Conservation (phyloP, 2,113 vertebrate genomes). For the Coregonus clupeaformis region DNA sequence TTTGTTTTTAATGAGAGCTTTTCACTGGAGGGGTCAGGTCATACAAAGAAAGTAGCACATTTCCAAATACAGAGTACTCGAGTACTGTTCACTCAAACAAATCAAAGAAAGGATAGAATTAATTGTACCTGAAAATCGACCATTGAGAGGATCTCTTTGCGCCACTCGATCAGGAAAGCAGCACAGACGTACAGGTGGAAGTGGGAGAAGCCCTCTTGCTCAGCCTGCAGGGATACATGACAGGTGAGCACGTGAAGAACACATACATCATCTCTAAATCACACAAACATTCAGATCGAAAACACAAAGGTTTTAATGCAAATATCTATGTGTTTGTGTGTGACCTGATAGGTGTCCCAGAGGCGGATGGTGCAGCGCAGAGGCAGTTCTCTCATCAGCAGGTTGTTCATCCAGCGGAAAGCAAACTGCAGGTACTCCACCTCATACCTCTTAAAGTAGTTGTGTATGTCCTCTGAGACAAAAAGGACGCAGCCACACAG, state of each 20-base stretch:
- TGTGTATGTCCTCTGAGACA: constrained; percentile 86
- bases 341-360: constrained; percentile 80
- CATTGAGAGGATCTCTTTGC: constrained; percentile 93
- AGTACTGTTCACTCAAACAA: neutral
- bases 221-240: constrained; percentile 72
- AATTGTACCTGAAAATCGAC: constrained; percentile 87
- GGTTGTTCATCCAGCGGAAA: constrained; percentile 82
- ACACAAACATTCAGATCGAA: neutral
- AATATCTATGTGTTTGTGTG: neutral
- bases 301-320: too few relatives aligned
- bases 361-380: constrained; percentile 90
- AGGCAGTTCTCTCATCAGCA: constrained; percentile 90
- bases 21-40: too few relatives aligned
- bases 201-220: constrained; percentile 92
- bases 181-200: constrained; percentile 95
- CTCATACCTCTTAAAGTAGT: constrained; percentile 88
- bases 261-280: neutral
- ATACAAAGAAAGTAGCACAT: too few relatives aligned
- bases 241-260: neutral
- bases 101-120: neutral
- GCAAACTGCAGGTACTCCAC: constrained; percentile 93
- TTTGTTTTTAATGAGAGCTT: too few relatives aligned
- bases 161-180: constrained; percentile 93
- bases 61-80: too few relatives aligned
- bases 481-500: constrained; percentile 15